Conservation (phyloP, 2,797 vertebrate species). For the Bucorvus abyssinicus region DNA sequence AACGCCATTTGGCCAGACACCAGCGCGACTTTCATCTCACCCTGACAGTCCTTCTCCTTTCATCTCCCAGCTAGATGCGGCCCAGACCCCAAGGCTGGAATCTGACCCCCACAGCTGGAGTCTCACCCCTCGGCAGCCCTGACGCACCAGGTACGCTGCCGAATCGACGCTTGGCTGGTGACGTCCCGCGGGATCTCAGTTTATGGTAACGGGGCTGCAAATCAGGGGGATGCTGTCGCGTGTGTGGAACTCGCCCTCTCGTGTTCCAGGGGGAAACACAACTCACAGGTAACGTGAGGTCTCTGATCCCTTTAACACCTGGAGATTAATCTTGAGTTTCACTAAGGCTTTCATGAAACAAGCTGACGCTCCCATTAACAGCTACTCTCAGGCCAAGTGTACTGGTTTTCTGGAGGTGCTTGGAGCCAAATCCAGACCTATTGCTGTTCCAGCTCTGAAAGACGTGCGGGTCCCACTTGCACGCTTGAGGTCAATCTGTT, state of each 20-base stretch:
- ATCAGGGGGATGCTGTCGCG: not conserved
- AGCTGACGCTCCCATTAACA: not conserved
- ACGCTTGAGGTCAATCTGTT: not conserved
- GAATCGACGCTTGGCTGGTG: not conserved
- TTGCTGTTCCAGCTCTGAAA: not conserved
- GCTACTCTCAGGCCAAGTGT: not conserved
- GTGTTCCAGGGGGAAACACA: not conserved
- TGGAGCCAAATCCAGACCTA: not conserved
- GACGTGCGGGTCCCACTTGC: not conserved
- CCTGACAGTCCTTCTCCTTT: not conserved
- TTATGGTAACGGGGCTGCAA: not conserved
- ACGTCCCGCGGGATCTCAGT: not conserved
- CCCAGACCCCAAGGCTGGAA: not conserved
- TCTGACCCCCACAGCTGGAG: not conserved
- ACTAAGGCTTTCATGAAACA: not conserved
- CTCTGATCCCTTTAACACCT: slow-evolving; percentile 22
- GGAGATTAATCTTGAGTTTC: slow-evolving; percentile 25
- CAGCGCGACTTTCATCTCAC: not conserved
- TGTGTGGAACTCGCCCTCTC: not conserved
- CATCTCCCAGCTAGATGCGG: not conserved
- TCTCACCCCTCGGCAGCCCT: not conserved
- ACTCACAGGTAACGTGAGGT: not conserved
- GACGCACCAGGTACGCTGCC: not conserved
- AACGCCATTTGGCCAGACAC: not conserved
- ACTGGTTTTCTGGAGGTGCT: not conserved